Evolutionary conservation across 2,797 vertebrate genomes (phyloP).

Genomic region (Allobates femoralis): DNA sequence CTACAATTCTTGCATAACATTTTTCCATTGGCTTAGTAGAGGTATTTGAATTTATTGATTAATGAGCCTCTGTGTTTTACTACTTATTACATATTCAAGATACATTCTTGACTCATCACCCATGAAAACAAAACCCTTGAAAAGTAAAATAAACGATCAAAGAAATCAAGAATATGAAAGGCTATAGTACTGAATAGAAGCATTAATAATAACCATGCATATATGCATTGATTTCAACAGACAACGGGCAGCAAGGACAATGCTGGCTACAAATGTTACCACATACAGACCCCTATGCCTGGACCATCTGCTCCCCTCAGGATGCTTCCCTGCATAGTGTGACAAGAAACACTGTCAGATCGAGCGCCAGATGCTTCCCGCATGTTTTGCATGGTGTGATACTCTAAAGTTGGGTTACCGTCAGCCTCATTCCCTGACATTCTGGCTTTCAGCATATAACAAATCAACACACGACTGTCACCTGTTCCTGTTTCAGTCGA

Average conservation of each 20-base stretch:
- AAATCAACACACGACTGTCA: conserved; percentile 37
- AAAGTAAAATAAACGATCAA: background rate
- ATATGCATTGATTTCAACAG: conserved; percentile 10
- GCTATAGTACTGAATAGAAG: background rate
- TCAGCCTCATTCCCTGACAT: conserved; percentile 20
- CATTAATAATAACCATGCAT: background rate
- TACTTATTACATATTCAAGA: background rate
- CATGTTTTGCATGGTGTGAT: conserved; percentile 46
- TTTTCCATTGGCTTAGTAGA: too few relatives aligned
- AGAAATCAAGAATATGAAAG: background rate
- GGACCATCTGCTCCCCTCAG: conserved; percentile 67
- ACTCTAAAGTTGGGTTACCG: conserved; percentile 13
- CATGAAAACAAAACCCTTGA: background rate
- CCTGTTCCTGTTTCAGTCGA: conserved; percentile 13
- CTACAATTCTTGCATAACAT: too few relatives aligned
- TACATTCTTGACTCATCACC: too few relatives aligned
- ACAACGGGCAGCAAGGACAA: conserved; percentile 20
- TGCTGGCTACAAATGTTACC: conserved; percentile 44
- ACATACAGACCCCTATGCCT: conserved; percentile 55
- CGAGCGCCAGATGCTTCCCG: conserved; percentile 66
- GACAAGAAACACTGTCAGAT: conserved; percentile 68
- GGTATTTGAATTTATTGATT: background rate
- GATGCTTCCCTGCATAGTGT: conserved; percentile 51
- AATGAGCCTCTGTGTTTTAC: background rate
- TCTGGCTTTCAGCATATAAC: conserved; percentile 12